Conservation (phyloP, 2,797 vertebrate genomes). For the Anabacerthia variegaticeps region DNA sequence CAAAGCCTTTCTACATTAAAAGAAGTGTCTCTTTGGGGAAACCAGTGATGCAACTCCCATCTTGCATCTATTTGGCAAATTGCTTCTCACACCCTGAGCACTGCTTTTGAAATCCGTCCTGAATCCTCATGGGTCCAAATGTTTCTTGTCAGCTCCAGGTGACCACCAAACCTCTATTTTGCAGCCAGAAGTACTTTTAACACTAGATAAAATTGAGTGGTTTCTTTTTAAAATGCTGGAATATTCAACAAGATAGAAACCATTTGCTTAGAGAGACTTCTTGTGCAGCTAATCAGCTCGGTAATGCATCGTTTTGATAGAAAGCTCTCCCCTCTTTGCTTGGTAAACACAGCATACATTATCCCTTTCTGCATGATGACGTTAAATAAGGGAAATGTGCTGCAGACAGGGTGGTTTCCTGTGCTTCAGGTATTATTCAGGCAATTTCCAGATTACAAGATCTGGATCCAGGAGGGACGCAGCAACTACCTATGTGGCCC, state of each 20-base stretch:
- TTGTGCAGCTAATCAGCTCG: not conserved
- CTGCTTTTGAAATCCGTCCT: not conserved
- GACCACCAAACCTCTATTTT: not conserved
- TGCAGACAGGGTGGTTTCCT: not conserved
- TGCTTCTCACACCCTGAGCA: not conserved
- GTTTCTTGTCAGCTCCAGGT: not conserved
- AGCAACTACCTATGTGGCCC: fast-evolving
- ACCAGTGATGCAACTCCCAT: not conserved
- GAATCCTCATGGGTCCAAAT: not conserved
- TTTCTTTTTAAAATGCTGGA: not conserved
- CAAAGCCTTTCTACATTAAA: not conserved
- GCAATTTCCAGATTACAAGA: not conserved
- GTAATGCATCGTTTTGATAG: not conserved
- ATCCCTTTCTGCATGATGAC: not conserved
- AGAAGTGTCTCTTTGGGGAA: not conserved
- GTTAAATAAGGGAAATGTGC: not conserved
- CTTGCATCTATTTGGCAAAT: not conserved
- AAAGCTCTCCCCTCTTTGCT: not conserved
- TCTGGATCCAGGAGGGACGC: fast-evolving
- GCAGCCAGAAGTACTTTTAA: not conserved
- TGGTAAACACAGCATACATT: not conserved
- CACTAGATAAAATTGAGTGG: not conserved
- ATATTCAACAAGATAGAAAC: not conserved
- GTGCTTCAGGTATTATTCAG: not conserved
- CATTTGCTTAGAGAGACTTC: not conserved